These are phyloP conservation scores for Numenius arquata DNA, from an alignment of 2,113 vertebrate species.

Conservation along the genomic window DNA sequence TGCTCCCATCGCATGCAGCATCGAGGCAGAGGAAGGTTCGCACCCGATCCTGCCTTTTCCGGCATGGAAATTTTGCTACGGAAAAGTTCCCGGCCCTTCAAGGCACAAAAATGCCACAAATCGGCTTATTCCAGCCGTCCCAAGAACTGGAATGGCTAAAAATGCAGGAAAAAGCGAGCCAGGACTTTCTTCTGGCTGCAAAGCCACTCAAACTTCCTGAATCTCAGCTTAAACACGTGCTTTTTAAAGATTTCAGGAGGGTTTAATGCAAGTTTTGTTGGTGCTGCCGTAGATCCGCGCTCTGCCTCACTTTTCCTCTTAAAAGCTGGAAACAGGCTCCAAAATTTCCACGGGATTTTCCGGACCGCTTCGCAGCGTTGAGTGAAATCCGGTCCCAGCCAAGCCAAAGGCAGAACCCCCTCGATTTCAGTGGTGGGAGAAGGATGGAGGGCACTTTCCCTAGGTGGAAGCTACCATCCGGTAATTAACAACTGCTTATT, in stretches of 20 bases:
- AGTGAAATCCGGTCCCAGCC: background rate
- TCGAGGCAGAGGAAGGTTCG: background rate
- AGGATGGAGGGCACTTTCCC: background rate
- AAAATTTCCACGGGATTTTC: background rate
- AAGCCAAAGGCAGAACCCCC: background rate
- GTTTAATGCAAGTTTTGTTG: background rate
- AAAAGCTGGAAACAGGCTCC: background rate
- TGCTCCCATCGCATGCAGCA: background rate
- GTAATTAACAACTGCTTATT: background rate
- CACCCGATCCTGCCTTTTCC: background rate
- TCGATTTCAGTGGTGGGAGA: background rate
- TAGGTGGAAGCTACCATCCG: background rate
- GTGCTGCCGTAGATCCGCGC: rapidly evolving
- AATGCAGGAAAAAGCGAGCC: background rate
- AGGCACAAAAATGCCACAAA: background rate
- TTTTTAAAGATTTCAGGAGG: background rate
- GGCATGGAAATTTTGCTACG: background rate
- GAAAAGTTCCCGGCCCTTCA: background rate
- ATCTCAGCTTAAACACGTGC: rapidly evolving
- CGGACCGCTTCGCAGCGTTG: rapidly evolving
- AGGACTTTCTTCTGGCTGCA: background rate
- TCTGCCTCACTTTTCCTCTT: background rate
- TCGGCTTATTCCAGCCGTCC: background rate
- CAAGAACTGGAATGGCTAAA: background rate
- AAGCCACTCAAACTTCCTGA: background rate